A percentile compares a stretch with the other conserved stretches of the same genome.
phyloP scores from a whole-genome alignment of 2,888 invertebrate genomes.

The Lycaena phlaeas region DNA sequence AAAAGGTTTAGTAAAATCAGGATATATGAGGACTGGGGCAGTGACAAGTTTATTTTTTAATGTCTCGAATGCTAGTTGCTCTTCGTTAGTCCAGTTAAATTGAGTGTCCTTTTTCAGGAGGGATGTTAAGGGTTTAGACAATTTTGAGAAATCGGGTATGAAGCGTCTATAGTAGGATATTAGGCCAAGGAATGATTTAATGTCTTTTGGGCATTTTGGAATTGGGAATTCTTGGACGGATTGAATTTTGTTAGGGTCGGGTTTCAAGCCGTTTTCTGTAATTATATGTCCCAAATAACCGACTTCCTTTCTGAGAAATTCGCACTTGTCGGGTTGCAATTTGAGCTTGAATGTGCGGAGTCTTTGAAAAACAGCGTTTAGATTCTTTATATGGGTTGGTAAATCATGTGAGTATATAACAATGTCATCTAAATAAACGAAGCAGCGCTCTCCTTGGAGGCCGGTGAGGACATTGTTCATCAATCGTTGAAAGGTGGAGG shows the following conservation, averaged over 20 bases:
- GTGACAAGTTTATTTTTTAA: background rate
- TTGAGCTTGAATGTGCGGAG: background rate
- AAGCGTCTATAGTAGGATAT: background rate
- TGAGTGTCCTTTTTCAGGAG: background rate
- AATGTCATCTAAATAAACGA: background rate
- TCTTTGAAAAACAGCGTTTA: background rate
- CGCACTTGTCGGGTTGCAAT: background rate
- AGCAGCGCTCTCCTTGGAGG: background rate
- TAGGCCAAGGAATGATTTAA: background rate
- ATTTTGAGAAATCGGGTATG: background rate
- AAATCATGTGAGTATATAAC: background rate
- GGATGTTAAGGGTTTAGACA: background rate
- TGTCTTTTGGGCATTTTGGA: background rate
- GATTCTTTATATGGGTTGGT: background rate
- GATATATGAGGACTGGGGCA: background rate
- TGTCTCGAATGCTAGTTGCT: background rate
- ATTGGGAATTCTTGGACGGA: background rate
- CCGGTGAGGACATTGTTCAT: background rate
- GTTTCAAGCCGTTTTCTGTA: background rate
- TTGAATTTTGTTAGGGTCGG: background rate
- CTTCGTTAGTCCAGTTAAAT: background rate
- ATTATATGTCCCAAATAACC: background rate
- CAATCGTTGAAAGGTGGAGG: background rate
- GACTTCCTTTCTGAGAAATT: background rate
- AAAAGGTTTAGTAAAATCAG: background rate